Percentiles rank a stretch among this genome's conserved stretches.
Evolutionary conservation across 2,113 vertebrate genomes (phyloP).

Genomic region (Acinonyx jubatus): DNA sequence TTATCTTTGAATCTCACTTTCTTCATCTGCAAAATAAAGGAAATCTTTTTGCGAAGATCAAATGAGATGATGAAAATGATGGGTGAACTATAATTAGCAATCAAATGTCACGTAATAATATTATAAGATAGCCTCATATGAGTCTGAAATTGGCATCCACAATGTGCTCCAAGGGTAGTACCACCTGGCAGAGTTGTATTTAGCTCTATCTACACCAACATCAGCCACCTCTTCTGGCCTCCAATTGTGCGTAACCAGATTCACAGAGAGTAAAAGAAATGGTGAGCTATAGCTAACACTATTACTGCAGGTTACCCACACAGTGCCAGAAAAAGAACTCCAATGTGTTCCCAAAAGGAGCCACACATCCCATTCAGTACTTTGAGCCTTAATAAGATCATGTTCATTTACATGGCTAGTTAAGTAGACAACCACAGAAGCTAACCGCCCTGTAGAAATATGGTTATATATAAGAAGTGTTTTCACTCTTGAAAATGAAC

Average conservation of each 20-base stretch:
- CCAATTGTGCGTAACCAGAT: neutral
- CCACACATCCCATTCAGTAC: neutral
- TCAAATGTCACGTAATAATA: neutral
- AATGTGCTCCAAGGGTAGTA: neutral
- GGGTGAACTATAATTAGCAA: neutral
- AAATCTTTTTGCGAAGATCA: neutral
- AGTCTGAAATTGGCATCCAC: neutral
- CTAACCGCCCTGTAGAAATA: conserved; percentile 20
- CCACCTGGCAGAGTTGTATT: neutral
- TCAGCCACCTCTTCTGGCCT: neutral
- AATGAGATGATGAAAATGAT: conserved; percentile 31
- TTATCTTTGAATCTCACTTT: conserved; percentile 13
- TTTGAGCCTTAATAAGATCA: neutral
- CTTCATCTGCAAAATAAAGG: conserved; percentile 13
- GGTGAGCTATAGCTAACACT: neutral
- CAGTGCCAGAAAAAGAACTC: neutral
- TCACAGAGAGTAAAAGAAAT: conserved; percentile 42
- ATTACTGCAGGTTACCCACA: neutral
- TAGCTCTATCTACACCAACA: neutral
- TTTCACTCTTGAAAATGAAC: conserved; percentile 49
- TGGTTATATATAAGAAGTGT: neutral
- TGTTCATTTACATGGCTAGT: neutral
- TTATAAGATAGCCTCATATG: neutral
- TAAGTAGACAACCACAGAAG: neutral
- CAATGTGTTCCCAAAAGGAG: neutral